Base-by-base conservation (phyloP, 2,113 vertebrate species). In the Spheniscus mendiculus region DNA sequence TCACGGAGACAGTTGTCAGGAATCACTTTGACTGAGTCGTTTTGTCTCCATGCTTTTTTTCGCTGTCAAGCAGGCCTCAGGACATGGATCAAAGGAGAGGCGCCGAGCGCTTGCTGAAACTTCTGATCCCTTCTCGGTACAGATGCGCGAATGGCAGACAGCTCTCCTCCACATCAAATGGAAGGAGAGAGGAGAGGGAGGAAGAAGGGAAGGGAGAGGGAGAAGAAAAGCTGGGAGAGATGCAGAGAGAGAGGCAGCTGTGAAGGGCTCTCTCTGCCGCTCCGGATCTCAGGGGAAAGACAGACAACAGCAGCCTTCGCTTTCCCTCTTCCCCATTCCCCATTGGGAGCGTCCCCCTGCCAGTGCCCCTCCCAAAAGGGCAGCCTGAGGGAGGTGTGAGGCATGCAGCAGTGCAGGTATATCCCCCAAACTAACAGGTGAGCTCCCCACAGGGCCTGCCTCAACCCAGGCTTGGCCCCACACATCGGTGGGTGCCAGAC, bases 51-150 rank as follows among this genome's bases (percentile, higher is more conserved):
- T 98, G 98, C 98, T 98, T 98, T 98, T 98, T 98, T 97, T 98
- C 98, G 98, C 99, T 98, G 98, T 98, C 99, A 98, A 99, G 98
- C 98, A 98, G 98, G 99, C 99, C 99, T 99, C 98, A 98, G 99
- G 99, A 99, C 99, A 99, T 98, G 99, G 99, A 99, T 99, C 99
- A 99, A 99, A 99, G 99, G 98, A 98, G 98, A 98, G 97, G 98
- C 98, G 98, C 98, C 98, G 97, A 99, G 98, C 98, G 97, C 98
- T 97, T 72, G 97, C 99, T 99, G 98, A 95, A 98, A 98, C 98
- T 98, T 99, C 98, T 99, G 99, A 99, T 99, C 99, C 99, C 98
- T 98, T 98, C 97, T 93, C 89, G 98, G 98, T 94, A 95, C 40
- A 98, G 94, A 98, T 96, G 98, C 98, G 27, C 97, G 97, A 98